phyloP scores from a whole-genome alignment of 2,113 vertebrate species.

The Caretta caretta region DNA sequence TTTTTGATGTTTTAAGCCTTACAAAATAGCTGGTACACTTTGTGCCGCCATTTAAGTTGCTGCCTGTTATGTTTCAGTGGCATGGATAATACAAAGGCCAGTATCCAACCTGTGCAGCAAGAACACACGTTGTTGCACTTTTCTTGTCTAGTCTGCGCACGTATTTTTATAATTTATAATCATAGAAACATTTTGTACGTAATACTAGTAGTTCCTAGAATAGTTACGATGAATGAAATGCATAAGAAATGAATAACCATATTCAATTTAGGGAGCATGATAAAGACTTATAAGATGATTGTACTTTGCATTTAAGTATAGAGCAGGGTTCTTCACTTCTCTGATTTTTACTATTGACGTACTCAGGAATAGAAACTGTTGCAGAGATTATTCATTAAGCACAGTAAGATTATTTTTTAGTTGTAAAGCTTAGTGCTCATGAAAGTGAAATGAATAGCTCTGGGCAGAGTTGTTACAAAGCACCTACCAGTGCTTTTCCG shows the following conservation, averaged over 20 bases:
- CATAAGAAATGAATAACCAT: not conserved
- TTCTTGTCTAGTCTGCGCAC: not conserved
- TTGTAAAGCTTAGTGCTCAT: not conserved
- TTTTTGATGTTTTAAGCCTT: not conserved
- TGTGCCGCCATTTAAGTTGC: not conserved
- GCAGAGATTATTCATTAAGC: not conserved
- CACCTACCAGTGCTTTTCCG: not conserved
- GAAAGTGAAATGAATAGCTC: not conserved
- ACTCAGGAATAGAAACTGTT: no score
- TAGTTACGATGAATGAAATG: not conserved
- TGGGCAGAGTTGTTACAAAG: not conserved
- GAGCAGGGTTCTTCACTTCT: not conserved
- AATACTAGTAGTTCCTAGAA: not conserved
- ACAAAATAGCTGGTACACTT: rapidly evolving
- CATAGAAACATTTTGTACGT: not conserved
- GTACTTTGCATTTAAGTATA: not conserved
- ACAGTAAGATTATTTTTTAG: rapidly evolving
- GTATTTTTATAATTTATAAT: not conserved
- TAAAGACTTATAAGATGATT: rapidly evolving
- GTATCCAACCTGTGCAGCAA: rapidly evolving
- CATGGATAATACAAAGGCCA: rapidly evolving
- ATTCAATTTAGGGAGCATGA: rapidly evolving
- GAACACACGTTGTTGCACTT: not conserved
- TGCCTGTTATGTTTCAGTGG: no score
- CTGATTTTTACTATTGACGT: rapidly evolving